Evolutionary conservation across 2,888 invertebrate species (phyloP).

Genomic region (Colletes collaris): DNA sequence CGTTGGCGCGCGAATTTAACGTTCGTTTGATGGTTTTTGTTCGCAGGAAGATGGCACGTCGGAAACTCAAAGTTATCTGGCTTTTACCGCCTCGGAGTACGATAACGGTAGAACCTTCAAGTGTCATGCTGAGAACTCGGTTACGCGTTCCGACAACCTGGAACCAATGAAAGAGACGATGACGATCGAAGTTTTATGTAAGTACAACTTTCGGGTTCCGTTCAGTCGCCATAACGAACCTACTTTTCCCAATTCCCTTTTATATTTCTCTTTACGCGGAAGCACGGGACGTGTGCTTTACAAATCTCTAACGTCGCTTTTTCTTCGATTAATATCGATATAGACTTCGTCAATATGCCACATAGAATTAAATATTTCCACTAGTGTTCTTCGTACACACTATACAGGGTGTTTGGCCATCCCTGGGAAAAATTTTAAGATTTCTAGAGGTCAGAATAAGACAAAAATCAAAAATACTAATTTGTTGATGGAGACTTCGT

Average conservation of each 20-base stretch:
- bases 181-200: conserved; percentile 93
- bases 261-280: too few species aligned
- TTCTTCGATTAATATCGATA: too few species aligned
- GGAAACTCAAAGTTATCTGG: conserved; percentile 90
- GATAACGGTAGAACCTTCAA: conserved; percentile 92
- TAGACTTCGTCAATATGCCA: too few species aligned
- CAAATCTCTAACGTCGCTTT: too few species aligned
- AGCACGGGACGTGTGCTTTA: too few species aligned
- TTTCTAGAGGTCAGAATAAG: too few species aligned
- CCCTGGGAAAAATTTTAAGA: too few species aligned
- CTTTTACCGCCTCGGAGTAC: conserved; percentile 91
- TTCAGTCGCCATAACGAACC: not conserved
- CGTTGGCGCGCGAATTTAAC: not conserved
- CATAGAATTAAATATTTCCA: too few species aligned
- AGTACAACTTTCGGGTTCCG: conserved; percentile 83
- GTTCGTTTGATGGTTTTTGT: conserved; percentile 23
- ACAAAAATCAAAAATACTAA: too few species aligned
- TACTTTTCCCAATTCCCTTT: not conserved
- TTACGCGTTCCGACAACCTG: conserved; percentile 89
- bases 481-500: too few species aligned
- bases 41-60: conserved; percentile 90
- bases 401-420: too few species aligned
- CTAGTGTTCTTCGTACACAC: too few species aligned
- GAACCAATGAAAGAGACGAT: conserved; percentile 89
- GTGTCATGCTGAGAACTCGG: conserved; percentile 93